These are phyloP conservation scores for Scalopus aquaticus DNA, from an alignment of 2,113 vertebrate species.

Conservation along the genomic window DNA sequence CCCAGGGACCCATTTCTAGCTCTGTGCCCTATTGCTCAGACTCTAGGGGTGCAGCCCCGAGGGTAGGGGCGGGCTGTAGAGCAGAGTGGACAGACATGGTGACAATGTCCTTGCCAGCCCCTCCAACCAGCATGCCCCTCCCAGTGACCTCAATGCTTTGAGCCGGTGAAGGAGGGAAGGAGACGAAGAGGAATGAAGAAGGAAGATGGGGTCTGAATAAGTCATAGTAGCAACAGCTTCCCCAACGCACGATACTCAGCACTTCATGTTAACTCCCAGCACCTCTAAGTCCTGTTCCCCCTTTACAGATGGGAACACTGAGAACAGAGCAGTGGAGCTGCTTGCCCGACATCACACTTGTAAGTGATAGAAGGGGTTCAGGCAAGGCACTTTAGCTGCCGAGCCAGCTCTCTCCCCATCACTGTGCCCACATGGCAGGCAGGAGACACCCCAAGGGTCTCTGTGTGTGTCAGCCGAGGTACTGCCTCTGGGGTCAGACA, in stretches of 20 bases:
- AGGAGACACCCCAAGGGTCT: no score
- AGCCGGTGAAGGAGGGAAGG: neutral
- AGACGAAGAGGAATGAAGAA: neutral
- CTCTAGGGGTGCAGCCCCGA: neutral
- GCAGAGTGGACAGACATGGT: neutral
- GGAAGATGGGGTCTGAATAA: neutral
- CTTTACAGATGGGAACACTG: neutral
- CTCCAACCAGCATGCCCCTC: neutral
- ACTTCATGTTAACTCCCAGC: no score
- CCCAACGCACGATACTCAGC: fast-evolving
- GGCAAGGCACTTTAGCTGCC: fast-evolving
- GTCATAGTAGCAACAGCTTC: neutral
- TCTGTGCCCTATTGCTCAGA: neutral
- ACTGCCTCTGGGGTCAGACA: neutral
- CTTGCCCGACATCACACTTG: neutral
- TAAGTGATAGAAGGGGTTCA: neutral
- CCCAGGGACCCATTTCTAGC: neutral
- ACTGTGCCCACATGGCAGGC: fast-evolving
- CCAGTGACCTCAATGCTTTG: neutral
- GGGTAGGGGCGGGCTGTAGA: neutral
- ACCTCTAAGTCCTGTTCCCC: neutral
- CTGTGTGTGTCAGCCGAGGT: fast-evolving
- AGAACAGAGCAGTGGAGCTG: neutral
- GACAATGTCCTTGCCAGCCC: no score
- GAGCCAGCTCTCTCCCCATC: neutral